Evolutionary conservation across 2,113 vertebrate genomes (phyloP).

Genomic region (Phrynosoma blainvillii): DNA sequence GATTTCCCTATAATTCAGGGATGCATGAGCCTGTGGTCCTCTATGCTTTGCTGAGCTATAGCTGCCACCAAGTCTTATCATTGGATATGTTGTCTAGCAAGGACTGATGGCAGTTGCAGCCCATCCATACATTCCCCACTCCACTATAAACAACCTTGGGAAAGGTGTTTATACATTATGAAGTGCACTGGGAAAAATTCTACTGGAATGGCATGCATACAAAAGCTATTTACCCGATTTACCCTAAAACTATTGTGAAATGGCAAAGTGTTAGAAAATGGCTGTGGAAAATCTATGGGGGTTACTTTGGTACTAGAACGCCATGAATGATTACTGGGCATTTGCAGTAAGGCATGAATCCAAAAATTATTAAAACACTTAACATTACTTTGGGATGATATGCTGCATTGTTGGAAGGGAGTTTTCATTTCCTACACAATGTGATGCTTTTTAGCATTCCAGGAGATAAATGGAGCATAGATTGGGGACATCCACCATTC

Average conservation of each 20-base stretch:
- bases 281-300: background rate
- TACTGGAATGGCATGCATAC: background rate
- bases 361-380: constrained; percentile 38
- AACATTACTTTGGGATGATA: constrained; percentile 48
- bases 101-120: background rate
- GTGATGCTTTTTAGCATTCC: constrained; percentile 52
- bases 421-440: constrained; percentile 47
- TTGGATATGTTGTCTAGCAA: background rate
- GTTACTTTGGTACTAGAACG: constrained; percentile 19
- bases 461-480: constrained; percentile 68
- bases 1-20: background rate
- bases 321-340: constrained; percentile 16
- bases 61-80: background rate
- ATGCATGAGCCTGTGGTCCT: background rate
- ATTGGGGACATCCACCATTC: constrained; percentile 57
- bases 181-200: background rate
- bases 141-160: too few relatives aligned
- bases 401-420: constrained; percentile 40
- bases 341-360: constrained; percentile 32
- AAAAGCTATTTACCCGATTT: constrained; percentile 4
- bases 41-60: background rate
- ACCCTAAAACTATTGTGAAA: background rate
- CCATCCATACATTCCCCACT: too few relatives aligned
- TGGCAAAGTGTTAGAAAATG: background rate
- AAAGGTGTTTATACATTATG: background rate